Evolutionary conservation across 2,888 invertebrate genomes (phyloP).

Genomic region (Drosophila algonquin): DNA sequence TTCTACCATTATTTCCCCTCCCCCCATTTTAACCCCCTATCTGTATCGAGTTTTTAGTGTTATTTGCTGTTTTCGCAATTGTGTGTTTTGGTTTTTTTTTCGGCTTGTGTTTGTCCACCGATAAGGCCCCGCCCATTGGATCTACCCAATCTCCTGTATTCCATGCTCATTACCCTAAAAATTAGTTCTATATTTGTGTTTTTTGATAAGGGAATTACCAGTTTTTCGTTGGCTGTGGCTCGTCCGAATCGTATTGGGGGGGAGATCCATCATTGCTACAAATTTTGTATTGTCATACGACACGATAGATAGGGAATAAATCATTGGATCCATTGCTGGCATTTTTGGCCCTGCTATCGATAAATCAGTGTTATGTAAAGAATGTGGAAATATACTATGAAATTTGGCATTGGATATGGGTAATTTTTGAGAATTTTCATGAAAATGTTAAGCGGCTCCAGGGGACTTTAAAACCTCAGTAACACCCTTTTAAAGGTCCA

Average conservation of each 20-base stretch:
- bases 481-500: no score
- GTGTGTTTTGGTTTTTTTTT: constrained; percentile 57
- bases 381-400: not conserved
- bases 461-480: no score
- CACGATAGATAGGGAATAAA: not conserved
- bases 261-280: constrained; percentile 22
- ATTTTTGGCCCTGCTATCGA: not conserved
- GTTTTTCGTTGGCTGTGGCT: constrained; percentile 35
- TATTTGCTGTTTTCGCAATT: constrained; percentile 62
- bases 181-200: constrained; percentile 22
- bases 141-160: constrained; percentile 3
- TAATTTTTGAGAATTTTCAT: no score
- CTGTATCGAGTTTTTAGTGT: constrained; percentile 26
- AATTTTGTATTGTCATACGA: not conserved
- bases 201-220: constrained; percentile 18
- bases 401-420: not conserved
- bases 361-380: not conserved
- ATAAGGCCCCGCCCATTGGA: constrained; percentile 20
- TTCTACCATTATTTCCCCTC: constrained; percentile 6
- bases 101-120: constrained; percentile 33
- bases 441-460: no score
- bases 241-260: constrained; percentile 14
- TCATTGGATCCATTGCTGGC: not conserved
- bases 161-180: constrained; percentile 30
- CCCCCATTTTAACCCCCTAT: not conserved